Conservation (phyloP, 2,113 vertebrate species). For the Casuarius casuarius region DNA sequence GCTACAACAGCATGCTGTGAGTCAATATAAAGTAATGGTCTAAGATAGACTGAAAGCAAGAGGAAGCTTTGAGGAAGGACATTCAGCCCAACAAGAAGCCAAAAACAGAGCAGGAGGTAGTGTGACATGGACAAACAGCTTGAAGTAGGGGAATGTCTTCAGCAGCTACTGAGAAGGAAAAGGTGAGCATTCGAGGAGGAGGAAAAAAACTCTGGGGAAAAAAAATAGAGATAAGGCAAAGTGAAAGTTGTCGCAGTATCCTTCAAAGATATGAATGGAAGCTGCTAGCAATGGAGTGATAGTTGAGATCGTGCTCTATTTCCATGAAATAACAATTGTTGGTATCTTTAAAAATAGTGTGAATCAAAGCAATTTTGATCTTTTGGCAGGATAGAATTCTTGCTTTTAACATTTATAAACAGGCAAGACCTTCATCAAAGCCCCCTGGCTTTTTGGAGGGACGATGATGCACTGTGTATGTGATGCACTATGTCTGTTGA, state of each 20-base stretch:
- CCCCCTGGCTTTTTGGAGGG: background rate
- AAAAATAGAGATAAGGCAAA: background rate
- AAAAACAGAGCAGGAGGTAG: background rate
- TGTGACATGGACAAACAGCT: background rate
- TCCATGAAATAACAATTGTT: background rate
- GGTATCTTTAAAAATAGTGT: background rate
- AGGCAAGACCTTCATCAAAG: background rate
- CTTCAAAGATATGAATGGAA: background rate
- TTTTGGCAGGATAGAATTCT: background rate
- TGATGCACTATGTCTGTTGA: background rate
- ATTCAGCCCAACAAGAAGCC: background rate
- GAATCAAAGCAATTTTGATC: background rate
- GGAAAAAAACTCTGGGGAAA: background rate
- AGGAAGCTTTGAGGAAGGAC: background rate
- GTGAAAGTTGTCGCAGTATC: background rate
- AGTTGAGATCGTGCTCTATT: background rate
- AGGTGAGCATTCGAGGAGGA: background rate
- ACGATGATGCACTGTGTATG: background rate
- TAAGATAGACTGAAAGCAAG: background rate
- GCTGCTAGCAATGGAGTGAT: background rate
- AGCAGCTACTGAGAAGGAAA: background rate
- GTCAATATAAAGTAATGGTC: slow-evolving; percentile 2
- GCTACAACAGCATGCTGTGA: background rate
- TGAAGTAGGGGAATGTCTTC: background rate
- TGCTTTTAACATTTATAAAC: background rate